Percentiles rank a stretch among this genome's conserved stretches.
These are phyloP conservation scores for Microtus ochrogaster DNA, from an alignment of 2,113 vertebrate genomes.

Conservation along the genomic window DNA sequence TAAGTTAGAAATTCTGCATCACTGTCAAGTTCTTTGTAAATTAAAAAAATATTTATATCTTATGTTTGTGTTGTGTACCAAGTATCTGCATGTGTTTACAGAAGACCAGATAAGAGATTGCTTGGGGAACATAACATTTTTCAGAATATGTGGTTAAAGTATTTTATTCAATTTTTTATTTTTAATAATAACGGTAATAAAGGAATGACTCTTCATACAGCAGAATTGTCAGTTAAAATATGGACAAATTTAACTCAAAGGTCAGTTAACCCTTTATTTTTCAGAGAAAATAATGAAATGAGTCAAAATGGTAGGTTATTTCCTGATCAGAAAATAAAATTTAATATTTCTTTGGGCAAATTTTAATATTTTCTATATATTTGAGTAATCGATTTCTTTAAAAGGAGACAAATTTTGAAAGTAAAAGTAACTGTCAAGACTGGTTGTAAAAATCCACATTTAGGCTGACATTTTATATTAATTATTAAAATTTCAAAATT, in stretches of 20 bases:
- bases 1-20: background rate
- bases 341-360: constrained; percentile 45
- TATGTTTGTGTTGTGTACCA: background rate
- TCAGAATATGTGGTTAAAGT: background rate
- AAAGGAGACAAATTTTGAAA: constrained; percentile 40
- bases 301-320: background rate
- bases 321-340: background rate
- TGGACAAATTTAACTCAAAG: background rate
- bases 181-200: constrained; percentile 1
- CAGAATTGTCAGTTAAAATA: background rate
- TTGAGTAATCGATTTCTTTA: background rate
- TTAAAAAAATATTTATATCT: background rate
- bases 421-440: background rate
- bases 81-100: background rate
- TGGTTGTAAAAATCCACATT: background rate
- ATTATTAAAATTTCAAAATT: background rate
- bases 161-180: background rate
- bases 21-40: background rate
- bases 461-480: background rate
- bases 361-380: background rate
- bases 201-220: background rate
- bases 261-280: background rate
- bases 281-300: background rate
- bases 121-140: background rate
- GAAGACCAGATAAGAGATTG: background rate